Evolutionary conservation across 2,888 invertebrate genomes (phyloP).

Genomic region (Laothoe populi): DNA sequence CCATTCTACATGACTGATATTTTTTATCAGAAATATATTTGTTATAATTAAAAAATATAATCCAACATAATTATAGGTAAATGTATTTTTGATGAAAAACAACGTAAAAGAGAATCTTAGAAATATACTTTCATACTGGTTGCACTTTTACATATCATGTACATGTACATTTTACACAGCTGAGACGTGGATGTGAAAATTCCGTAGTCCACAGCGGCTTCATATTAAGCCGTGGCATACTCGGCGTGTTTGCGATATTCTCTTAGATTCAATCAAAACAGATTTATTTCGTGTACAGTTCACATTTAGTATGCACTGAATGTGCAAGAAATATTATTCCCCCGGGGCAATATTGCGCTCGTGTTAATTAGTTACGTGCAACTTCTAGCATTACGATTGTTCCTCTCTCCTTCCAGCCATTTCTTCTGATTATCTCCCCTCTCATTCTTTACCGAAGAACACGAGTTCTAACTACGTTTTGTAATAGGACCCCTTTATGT

Average conservation of each 20-base stretch:
- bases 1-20: too few relatives aligned
- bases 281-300: background rate
- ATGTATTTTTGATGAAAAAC: too few relatives aligned
- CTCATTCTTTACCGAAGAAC: too few relatives aligned
- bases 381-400: background rate
- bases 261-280: slow-evolving; percentile 18
- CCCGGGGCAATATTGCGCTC: background rate
- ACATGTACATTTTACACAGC: background rate
- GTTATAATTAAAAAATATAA: too few relatives aligned
- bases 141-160: background rate
- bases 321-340: slow-evolving; percentile 11
- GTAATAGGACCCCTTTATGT: too few relatives aligned
- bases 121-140: background rate
- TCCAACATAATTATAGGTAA: too few relatives aligned
- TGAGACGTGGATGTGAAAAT: slow-evolving; percentile 14
- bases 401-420: too few relatives aligned
- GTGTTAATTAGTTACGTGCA: background rate
- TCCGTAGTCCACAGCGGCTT: slow-evolving; percentile 6
- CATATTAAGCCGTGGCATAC: slow-evolving; percentile 20
- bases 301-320: background rate
- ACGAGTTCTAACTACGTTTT: too few relatives aligned
- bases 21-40: too few relatives aligned
- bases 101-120: too few relatives aligned
- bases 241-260: slow-evolving; percentile 21
- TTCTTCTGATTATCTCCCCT: too few relatives aligned